Evolutionary conservation across 2,888 invertebrate genomes (phyloP).

Genomic region (Lepidonotus clava): DNA sequence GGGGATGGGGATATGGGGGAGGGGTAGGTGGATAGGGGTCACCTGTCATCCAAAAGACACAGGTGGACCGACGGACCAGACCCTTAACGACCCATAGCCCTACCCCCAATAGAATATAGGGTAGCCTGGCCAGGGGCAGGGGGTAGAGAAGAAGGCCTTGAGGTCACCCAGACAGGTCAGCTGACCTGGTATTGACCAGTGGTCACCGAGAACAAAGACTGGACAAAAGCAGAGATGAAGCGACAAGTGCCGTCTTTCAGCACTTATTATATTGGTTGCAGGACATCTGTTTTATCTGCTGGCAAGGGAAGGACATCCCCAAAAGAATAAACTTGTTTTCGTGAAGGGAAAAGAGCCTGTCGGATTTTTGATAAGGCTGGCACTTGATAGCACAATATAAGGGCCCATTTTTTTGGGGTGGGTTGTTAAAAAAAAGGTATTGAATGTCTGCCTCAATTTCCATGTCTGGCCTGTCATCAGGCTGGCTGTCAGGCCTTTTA

Average conservation of each 20-base stretch:
- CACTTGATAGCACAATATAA: too few species aligned
- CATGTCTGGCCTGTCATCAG: not conserved
- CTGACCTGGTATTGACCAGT: slow-evolving; percentile 6
- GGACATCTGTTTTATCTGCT: not conserved
- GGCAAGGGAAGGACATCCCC: not conserved
- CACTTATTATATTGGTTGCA: not conserved
- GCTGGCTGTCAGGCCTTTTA: not conserved
- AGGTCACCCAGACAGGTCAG: not conserved
- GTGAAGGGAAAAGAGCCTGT: not conserved
- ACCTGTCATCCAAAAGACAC: not conserved
- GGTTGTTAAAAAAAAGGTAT: not conserved
- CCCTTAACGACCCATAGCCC: too few species aligned
- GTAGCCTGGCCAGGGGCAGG: too few species aligned
- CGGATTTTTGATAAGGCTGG: too few species aligned
- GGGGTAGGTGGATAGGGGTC: not conserved
- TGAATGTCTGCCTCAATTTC: not conserved
- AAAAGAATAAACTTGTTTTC: not conserved
- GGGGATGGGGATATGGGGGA: not conserved
- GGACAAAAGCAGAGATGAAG: not conserved
- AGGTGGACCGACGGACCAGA: too few species aligned
- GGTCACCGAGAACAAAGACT: not conserved
- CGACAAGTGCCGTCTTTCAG: not conserved
- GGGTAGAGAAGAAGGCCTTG: too few species aligned
- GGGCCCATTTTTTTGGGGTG: not conserved
- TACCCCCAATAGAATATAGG: too few species aligned